Evolutionary conservation across 1,140 invertebrate species (phyloP), one percentile per base, ranked within the genome.

Genomic region (Homarus americanus): DNA sequence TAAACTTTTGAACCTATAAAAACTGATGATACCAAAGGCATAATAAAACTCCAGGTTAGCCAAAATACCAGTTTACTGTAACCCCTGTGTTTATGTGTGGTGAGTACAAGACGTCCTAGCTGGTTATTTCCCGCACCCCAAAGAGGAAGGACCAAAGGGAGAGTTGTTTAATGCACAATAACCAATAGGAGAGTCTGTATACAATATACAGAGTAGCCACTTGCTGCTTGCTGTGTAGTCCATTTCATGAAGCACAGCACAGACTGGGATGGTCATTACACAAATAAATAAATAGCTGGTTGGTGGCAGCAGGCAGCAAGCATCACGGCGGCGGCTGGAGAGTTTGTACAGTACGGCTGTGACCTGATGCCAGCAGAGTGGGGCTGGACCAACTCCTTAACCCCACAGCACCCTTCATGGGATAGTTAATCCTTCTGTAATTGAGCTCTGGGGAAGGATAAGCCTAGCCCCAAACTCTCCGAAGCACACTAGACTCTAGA

Each of bases 21-120:
- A 91, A 78, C 75, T 69, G 41, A 85, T 78, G 58, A 90, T 53
- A 90, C 79, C 72, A 75, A 83, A 84, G 88, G 88, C 88, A 83
- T 83, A 90, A 90, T 90, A 90, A 90, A 90, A 90, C 88, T 90
- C 88, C 49, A 83, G 76, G 88, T 90, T 91, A 91, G 89, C 89
- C 89, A 91, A 91, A 91, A 91, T 86, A 91, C 89, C 89, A 91
- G 89, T 91, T 91, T 91, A 91, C 89, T 91, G 89, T 91, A 91
- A 86, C 82, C 89, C 89, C 89, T 91, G 82, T 91, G 89, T 91
- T 91, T 91, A 91, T 79, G 89, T 91, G 89, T 85, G 89, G 89
- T 91, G 89, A 91, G 89, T 91, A 91, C 89, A 91, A 91, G 89
- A 86, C 66, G 82, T 78, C 89, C 89, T 90, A 90, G 87, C 87